Conservation (phyloP, 1,140 invertebrate species). For the Drosophila albomicans region DNA sequence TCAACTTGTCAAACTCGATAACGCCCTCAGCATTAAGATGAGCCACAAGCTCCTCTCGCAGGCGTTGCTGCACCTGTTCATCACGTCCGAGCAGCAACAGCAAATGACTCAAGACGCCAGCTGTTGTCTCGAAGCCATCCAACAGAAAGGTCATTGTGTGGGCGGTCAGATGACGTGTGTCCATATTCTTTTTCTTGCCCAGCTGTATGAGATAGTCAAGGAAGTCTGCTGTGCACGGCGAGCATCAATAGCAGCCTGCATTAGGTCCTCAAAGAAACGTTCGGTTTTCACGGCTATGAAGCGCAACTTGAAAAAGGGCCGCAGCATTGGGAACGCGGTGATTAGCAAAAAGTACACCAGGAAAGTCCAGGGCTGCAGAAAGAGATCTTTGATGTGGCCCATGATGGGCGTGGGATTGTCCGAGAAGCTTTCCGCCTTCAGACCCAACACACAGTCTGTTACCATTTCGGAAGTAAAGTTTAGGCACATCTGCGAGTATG, state of each 20-base stretch:
- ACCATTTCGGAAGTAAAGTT: conserved; percentile 86
- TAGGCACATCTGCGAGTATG: conserved; percentile 58
- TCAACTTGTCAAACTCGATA: conserved; percentile 65
- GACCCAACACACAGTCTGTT: conserved; percentile 85
- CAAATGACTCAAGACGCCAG: conserved; percentile 31
- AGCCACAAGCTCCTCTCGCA: conserved; percentile 78
- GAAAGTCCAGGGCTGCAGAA: conserved; percentile 47
- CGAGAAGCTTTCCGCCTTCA: conserved; percentile 82
- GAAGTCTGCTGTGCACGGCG: conserved; percentile 73
- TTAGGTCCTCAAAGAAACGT: conserved; percentile 75
- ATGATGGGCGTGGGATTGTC: conserved; percentile 64
- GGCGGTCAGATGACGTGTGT: conserved; percentile 56
- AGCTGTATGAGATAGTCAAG: conserved; percentile 83
- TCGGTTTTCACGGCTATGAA: conserved; percentile 59
- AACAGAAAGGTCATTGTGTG: conserved; percentile 77
- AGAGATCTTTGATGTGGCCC: conserved; percentile 54
- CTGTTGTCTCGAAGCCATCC: conserved; percentile 81
- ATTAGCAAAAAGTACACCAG: conserved; percentile 45
- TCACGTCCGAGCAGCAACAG: conserved; percentile 49
- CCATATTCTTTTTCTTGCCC: conserved; percentile 69
- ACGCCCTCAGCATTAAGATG: conserved; percentile 47
- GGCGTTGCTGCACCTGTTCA: conserved; percentile 48
- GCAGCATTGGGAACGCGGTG: conserved; percentile 54
- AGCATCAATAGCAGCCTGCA: conserved; percentile 67
- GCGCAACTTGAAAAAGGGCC: conserved; percentile 44